phyloP scores from a whole-genome alignment of 2,888 invertebrate genomes.

The Eupithecia exiguata region DNA sequence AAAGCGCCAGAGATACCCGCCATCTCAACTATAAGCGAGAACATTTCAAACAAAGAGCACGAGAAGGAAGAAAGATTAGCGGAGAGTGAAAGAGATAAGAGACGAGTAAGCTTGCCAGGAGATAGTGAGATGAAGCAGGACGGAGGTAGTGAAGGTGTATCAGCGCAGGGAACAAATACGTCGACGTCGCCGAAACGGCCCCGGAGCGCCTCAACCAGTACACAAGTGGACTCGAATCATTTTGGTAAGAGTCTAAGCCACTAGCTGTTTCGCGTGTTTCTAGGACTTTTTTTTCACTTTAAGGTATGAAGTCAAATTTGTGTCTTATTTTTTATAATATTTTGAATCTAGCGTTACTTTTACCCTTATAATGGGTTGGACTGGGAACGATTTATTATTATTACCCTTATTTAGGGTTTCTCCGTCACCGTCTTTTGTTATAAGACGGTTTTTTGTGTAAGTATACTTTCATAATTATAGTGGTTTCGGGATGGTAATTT shows the following conservation, averaged over 20 bases:
- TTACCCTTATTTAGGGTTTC: no score
- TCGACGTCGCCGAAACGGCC: slow-evolving; percentile 87
- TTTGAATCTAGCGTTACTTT: no score
- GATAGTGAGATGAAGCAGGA: slow-evolving; percentile 79
- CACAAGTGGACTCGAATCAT: slow-evolving; percentile 93
- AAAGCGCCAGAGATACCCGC: slow-evolving; percentile 85
- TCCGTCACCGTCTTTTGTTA: no score
- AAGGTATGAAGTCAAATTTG: no score
- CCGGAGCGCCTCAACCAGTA: slow-evolving; percentile 90
- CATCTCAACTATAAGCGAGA: slow-evolving; percentile 89
- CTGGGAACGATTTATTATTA: no score
- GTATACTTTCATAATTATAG: no score
- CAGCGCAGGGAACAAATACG: slow-evolving; percentile 73
- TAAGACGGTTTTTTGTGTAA: no score
- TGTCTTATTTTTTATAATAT: no score
- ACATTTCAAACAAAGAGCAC: slow-evolving; percentile 80
- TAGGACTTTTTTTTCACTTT: no score
- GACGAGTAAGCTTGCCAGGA: slow-evolving; percentile 86
- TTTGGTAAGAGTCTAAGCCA: slow-evolving; percentile 85
- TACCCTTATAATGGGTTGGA: no score
- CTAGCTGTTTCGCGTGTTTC: no score
- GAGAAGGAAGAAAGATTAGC: slow-evolving; percentile 63
- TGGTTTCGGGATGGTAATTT: no score
- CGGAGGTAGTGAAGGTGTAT: slow-evolving; percentile 65
- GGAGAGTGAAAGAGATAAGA: slow-evolving; percentile 78